These are phyloP conservation scores for Cataglyphis albicans DNA, from an alignment of 2,888 invertebrate species.

Conservation along the genomic window DNA sequence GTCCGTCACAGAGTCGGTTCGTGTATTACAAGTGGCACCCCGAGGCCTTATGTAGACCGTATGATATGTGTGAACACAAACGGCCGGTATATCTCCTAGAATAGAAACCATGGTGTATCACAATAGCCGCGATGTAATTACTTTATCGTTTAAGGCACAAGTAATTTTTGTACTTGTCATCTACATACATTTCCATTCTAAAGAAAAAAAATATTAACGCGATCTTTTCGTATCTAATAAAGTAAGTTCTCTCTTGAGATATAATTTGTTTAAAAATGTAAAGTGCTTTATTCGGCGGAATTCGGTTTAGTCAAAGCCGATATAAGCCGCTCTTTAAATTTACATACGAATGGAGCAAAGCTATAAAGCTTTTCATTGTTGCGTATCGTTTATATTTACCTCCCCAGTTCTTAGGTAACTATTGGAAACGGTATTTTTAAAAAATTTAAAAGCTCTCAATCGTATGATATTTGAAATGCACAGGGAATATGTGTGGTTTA, in stretches of 20 bases:
- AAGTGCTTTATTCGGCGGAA: not conserved
- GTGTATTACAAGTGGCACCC: slow-evolving; percentile 9
- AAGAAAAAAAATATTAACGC: not conserved
- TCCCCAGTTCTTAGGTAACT: not conserved
- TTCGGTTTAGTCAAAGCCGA: slow-evolving; percentile 8
- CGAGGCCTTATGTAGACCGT: not conserved
- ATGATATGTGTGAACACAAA: slow-evolving; percentile 27
- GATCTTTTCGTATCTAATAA: not conserved
- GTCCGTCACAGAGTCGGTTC: not conserved
- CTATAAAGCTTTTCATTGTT: slow-evolving; percentile 1
- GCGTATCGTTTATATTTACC: not conserved
- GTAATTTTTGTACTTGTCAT: not conserved
- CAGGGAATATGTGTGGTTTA: slow-evolving; percentile 12
- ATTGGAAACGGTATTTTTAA: not conserved
- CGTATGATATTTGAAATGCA: slow-evolving; percentile 22
- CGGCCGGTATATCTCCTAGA: not conserved
- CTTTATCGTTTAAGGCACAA: not conserved
- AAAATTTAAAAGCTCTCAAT: slow-evolving; percentile 23
- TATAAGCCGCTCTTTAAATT: not conserved
- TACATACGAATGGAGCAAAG: slow-evolving; percentile 29
- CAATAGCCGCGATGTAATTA: not conserved
- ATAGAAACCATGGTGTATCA: not conserved
- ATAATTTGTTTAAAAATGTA: slow-evolving; percentile 5
- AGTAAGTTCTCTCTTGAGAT: not conserved
- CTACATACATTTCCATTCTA: not conserved